A percentile compares a stretch with the other conserved stretches of the same genome.
Evolutionary conservation across 2,797 vertebrate genomes (phyloP).

Genomic region (Tenualosa thibaudeaui): DNA sequence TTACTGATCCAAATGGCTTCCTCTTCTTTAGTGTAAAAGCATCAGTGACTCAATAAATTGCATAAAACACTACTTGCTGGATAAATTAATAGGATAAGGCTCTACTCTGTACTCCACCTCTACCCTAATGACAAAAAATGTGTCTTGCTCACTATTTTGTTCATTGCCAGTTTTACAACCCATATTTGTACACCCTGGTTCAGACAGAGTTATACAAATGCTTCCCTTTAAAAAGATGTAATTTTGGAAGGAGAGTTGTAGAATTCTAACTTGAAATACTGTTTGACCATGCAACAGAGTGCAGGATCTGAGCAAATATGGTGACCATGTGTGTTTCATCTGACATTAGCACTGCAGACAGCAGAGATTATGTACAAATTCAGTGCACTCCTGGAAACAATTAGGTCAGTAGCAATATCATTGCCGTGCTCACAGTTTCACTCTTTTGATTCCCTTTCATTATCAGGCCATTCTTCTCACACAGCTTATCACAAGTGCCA

Average conservation of each 20-base stretch:
- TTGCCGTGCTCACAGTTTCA: background rate
- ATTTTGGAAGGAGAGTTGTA: background rate
- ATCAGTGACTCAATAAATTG: background rate
- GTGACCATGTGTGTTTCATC: background rate
- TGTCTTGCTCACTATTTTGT: too few relatives aligned
- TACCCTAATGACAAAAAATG: too few relatives aligned
- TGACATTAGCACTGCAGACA: background rate
- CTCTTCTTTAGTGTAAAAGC: background rate
- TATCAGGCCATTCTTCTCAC: constrained; percentile 38
- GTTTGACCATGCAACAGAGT: background rate
- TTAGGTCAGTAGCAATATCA: background rate
- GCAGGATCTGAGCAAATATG: background rate
- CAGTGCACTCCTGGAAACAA: background rate
- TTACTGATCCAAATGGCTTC: background rate
- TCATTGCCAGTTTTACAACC: too few relatives aligned
- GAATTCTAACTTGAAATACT: background rate
- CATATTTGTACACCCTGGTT: too few relatives aligned
- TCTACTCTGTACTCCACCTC: too few relatives aligned
- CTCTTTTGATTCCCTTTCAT: constrained; percentile 45
- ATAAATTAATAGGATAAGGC: too few relatives aligned
- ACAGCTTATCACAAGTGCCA: background rate
- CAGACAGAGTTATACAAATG: too few relatives aligned
- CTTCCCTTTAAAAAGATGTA: background rate
- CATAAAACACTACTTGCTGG: too few relatives aligned
- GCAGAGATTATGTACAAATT: background rate